Base-by-base conservation (phyloP, 2,888 invertebrate genomes). In the Caenorhabditis drosophilae region DNA sequence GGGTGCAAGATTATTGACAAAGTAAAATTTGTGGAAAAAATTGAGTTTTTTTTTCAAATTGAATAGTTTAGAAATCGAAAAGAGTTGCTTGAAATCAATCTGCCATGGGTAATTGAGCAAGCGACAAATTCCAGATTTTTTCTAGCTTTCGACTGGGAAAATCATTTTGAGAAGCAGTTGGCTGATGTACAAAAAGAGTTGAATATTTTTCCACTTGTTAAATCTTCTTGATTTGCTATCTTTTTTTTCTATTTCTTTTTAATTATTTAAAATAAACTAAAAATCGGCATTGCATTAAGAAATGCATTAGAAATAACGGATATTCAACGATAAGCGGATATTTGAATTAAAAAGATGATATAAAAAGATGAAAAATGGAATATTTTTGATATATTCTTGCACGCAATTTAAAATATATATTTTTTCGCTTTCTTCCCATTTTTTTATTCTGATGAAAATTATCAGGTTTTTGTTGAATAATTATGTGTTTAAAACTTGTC, bases 1-100 rank as follows among this genome's bases (percentile, higher is more conserved):
- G 12, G 92, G 95, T 1, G 86, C 90, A 15, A 87, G 96, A 74
- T 87, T 97, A 15, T 89, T 89, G 77, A 90, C 92, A 54, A 93
- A 91, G 89, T 27, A 44, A 40, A 26, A n/a, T n/a, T n/a, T 36
- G 6, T 12, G 12, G 12, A 23, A 40, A 40, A 40, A 12, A 40
- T 9, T 12, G 16, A 40, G 12, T 20, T 36, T 36, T 4, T 4
- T 36, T n/a, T 18, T 11, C 11, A n/a, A n/a, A n/a, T n/a, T 12
- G 22, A 3, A 18, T 31, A 16, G 45, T 73, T 60, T 50, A 80
- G 80, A 47, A 75, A 80, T 48, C 70, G 79, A 2, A 63, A 58
- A 31, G 72, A 71, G 22, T 52, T 80, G 16, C 41, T 78, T 7
- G 56, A 74, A 2, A 49, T 50, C 7, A 67, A 77, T 50, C 68